Evolutionary conservation across 2,888 invertebrate genomes (phyloP).

Genomic region (Drosophila kanekoi): DNA sequence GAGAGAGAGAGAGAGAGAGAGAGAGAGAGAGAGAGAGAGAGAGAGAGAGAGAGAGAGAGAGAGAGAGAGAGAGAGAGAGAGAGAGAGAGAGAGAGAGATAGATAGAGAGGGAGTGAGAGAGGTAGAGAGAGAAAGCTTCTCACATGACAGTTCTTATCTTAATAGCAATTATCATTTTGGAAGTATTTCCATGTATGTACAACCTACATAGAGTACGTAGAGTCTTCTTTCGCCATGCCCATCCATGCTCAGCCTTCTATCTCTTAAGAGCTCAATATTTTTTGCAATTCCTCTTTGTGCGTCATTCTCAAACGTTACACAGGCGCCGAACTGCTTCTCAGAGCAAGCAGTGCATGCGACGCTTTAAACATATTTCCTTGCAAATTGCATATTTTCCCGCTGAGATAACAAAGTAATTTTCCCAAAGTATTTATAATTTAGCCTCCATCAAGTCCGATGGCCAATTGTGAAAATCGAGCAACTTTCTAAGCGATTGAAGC

Average conservation of each 20-base stretch:
- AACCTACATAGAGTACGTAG: no score
- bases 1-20: no score
- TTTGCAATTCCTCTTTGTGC: background rate
- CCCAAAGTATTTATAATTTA: constrained; percentile 1
- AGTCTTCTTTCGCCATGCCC: background rate
- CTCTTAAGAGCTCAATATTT: background rate
- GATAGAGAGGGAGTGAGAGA: no score
- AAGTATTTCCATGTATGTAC: no score
- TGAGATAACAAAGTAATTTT: background rate
- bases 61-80: no score
- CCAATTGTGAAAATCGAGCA: constrained; percentile 51
- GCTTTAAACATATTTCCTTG: no score
- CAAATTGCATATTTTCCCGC: no score
- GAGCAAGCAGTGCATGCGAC: no score
- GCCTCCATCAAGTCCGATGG: constrained; percentile 18
- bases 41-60: background rate
- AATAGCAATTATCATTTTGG: no score
- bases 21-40: background rate
- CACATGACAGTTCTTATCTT: no score
- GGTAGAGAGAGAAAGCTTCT: rapidly evolving
- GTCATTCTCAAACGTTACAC: constrained; percentile 9
- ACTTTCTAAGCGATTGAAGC: constrained; percentile 63
- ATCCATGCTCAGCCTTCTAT: background rate
- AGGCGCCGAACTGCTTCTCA: background rate
- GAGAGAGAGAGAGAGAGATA: no score